Conservation (phyloP, 2,888 invertebrate species). For the Nephrotoma flavescens region DNA sequence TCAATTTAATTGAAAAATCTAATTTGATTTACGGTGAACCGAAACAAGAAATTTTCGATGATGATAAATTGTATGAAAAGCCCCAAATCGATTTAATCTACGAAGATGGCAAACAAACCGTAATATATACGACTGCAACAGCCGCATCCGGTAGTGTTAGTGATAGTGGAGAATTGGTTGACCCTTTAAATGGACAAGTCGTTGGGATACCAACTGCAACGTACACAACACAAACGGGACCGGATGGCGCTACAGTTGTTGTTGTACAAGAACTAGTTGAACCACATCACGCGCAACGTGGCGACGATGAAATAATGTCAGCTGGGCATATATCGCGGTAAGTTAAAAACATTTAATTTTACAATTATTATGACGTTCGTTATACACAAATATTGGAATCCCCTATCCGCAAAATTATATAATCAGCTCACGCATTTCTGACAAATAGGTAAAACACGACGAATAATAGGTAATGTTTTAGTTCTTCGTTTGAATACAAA, state of each 20-base stretch:
- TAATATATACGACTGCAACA: slow-evolving; percentile 61
- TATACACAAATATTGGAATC: neutral
- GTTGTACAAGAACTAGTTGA: slow-evolving; percentile 20
- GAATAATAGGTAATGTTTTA: neutral
- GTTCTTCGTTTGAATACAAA: neutral
- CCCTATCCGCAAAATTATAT: neutral
- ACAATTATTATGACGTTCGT: neutral
- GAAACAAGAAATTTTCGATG: slow-evolving; percentile 26
- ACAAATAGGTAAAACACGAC: neutral
- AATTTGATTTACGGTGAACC: slow-evolving; percentile 16
- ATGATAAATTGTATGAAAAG: slow-evolving; percentile 14
- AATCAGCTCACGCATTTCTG: neutral
- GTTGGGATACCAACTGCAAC: slow-evolving; percentile 27
- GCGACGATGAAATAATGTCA: neutral
- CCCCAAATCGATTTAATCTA: slow-evolving; percentile 69
- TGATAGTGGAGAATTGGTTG: slow-evolving; percentile 21
- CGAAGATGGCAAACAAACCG: slow-evolving; percentile 71
- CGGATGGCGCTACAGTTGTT: slow-evolving; percentile 26
- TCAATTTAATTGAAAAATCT: slow-evolving; percentile 23
- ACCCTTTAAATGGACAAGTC: slow-evolving; percentile 24
- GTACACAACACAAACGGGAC: slow-evolving; percentile 24
- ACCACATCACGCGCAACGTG: neutral
- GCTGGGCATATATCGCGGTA: slow-evolving; percentile 29
- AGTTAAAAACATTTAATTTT: slow-evolving; percentile 15
- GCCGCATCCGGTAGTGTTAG: slow-evolving; percentile 16